Evolutionary conservation across 2,113 vertebrate genomes (phyloP).

Genomic region (Sus scrofa): T2T-Sscrofa CM000816.6:5732001-5732500

Average conservation of each 20-base stretch:
- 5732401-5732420: neutral
- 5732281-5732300: fast-evolving
- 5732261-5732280: neutral
- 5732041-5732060: neutral
- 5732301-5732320: neutral
- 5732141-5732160: neutral
- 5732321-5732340: no score
- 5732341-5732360: neutral
- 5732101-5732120: neutral
- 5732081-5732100: neutral
- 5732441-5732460: no score
- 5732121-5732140: neutral
- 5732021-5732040: neutral
- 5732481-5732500: no score
- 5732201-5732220: neutral
- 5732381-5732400: neutral
- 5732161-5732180: neutral
- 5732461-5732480: no score
- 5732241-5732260: neutral
- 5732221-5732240: neutral
- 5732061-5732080: neutral
- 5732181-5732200: no score
- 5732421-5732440: neutral
- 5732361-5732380: neutral
- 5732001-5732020: neutral